These are phyloP conservation scores for Tiliacea citrago DNA, from an alignment of 2,888 invertebrate species.

Conservation along the genomic window DNA sequence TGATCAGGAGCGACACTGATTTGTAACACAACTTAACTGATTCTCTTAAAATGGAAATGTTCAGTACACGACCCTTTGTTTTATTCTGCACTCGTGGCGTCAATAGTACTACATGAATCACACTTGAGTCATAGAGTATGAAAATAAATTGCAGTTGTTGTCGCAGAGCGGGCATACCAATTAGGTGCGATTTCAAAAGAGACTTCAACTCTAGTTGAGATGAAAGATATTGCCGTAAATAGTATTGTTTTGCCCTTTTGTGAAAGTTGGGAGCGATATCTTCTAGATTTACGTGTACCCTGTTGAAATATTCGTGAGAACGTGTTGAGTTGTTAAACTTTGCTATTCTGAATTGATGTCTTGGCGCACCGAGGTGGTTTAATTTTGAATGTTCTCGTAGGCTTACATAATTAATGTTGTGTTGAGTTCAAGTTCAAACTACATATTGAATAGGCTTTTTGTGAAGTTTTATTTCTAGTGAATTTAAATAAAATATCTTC, in stretches of 20 bases:
- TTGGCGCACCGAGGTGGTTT: conserved; percentile 25
- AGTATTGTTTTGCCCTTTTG: conserved; percentile 45
- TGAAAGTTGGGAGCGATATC: conserved; percentile 46
- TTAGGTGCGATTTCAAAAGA: conserved; percentile 71
- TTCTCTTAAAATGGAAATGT: conserved; percentile 67
- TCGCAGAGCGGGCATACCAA: conserved; percentile 67
- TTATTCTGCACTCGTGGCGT: conserved; percentile 55
- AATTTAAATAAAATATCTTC: not conserved
- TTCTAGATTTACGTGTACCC: conserved; percentile 33
- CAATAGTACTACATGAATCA: conserved; percentile 69
- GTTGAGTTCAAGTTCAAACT: conserved; percentile 26
- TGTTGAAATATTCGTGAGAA: conserved; percentile 47
- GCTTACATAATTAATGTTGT: conserved; percentile 33
- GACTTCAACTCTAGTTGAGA: conserved; percentile 45
- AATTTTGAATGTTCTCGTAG: conserved; percentile 39
- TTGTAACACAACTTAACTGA: conserved; percentile 71
- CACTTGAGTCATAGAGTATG: conserved; percentile 67
- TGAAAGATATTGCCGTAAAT: conserved; percentile 56
- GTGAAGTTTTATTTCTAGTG: not conserved
- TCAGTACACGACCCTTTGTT: conserved; percentile 53
- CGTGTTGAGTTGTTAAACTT: conserved; percentile 37
- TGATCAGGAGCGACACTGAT: conserved; percentile 75
- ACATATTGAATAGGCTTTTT: conserved; percentile 4
- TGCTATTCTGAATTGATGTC: conserved; percentile 41
- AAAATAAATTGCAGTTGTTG: conserved; percentile 69